Conservation (phyloP, 2,797 vertebrate genomes). For the Mus minutoides region DNA sequence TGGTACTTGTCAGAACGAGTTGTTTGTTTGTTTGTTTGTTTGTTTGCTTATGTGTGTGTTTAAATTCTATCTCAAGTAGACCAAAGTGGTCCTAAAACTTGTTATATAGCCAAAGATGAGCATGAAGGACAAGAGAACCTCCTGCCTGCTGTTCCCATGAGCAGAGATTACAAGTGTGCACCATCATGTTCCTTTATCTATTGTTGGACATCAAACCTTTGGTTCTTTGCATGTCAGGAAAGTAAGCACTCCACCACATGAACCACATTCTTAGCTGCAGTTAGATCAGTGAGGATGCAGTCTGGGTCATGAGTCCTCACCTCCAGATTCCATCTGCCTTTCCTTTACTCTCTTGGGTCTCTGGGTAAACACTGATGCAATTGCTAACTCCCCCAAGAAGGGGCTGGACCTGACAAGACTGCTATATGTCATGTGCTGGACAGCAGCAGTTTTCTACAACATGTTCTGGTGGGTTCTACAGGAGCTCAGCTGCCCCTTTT, state of each 20-base stretch:
- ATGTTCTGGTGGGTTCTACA: too few relatives aligned
- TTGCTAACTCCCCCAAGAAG: too few relatives aligned
- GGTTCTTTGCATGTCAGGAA: not conserved
- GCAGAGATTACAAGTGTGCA: too few relatives aligned
- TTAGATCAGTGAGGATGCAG: fast-evolving
- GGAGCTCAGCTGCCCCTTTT: too few relatives aligned
- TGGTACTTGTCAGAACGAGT: not conserved
- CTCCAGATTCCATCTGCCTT: not conserved
- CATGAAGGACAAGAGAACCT: too few relatives aligned
- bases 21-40: not conserved
- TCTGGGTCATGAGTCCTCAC: not conserved
- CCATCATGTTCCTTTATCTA: fast-evolving
- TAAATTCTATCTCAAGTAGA: not conserved
- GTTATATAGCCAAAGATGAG: fast-evolving
- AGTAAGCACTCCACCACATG: too few relatives aligned
- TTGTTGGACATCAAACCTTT: too few relatives aligned
- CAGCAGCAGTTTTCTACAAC: too few relatives aligned
- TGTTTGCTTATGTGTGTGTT: not conserved
- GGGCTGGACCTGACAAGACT: too few relatives aligned
- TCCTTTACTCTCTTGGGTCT: not conserved
- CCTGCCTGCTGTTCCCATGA: not conserved
- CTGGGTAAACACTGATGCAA: too few relatives aligned
- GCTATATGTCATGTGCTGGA: too few relatives aligned
- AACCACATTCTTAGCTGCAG: not conserved
- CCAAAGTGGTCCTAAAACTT: not conserved